Evolutionary conservation across 2,797 vertebrate genomes (phyloP).

Genomic region (Macroramphosus scolopax): DNA sequence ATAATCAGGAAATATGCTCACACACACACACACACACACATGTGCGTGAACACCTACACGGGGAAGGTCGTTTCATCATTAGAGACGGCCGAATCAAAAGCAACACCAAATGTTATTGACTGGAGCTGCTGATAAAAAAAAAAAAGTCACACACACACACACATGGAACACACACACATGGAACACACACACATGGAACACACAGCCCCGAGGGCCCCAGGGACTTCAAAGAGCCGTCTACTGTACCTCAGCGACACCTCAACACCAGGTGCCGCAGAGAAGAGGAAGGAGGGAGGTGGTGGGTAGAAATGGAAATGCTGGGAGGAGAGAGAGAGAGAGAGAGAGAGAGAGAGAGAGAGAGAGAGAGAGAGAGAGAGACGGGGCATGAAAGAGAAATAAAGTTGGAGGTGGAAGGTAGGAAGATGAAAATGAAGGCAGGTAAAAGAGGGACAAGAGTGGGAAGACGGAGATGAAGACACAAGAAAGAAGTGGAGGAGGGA

Average conservation of each 20-base stretch:
- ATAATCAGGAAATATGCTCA: constrained; percentile 28
- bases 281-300: constrained; percentile 31
- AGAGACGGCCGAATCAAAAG: constrained; percentile 50
- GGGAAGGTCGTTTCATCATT: constrained; percentile 32
- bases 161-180: too few relatives aligned
- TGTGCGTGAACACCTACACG: constrained; percentile 4
- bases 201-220: constrained; percentile 46
- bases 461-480: background rate
- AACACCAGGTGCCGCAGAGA: constrained; percentile 59
- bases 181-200: too few relatives aligned
- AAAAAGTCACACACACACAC: constrained; percentile 43
- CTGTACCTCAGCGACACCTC: constrained; percentile 75
- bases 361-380: too few relatives aligned
- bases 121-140: constrained; percentile 40
- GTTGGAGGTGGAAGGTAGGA: constrained; percentile 4
- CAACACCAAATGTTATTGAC: constrained; percentile 51
- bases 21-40: constrained; percentile 2
- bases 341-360: constrained; percentile 1
- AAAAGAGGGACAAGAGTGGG: background rate
- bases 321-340: background rate
- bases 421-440: background rate
- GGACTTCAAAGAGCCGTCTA: constrained; percentile 75
- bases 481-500: constrained; percentile 9
- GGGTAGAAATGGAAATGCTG: constrained; percentile 27
- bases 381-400: constrained; percentile 17